Evolutionary conservation across 2,113 vertebrate species (phyloP).

Genomic region (Hippocampus zosterae): DNA sequence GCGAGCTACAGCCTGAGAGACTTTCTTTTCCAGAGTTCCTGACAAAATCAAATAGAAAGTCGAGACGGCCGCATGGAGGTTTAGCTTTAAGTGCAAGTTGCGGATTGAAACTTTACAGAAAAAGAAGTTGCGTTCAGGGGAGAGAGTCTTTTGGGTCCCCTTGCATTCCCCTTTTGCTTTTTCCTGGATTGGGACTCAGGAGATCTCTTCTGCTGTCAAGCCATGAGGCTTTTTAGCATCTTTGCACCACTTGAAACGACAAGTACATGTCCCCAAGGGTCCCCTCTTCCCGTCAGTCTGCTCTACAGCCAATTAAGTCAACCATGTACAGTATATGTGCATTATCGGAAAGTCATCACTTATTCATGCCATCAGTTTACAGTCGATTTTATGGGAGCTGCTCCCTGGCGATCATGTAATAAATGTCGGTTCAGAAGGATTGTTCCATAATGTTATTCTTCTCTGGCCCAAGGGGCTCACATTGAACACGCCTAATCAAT

Average conservation of each 20-base stretch:
- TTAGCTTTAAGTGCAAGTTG: conserved; percentile 2
- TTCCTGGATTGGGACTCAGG: conserved; percentile 30
- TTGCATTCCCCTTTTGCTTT: conserved; percentile 10
- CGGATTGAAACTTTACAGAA: conserved; percentile 8
- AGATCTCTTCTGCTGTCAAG: conserved; percentile 37
- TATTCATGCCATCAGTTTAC: conserved; percentile 35
- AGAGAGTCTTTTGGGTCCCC: conserved; percentile 9
- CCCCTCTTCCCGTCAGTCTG: conserved; percentile 22
- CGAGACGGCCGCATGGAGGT: neutral
- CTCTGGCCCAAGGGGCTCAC: conserved; percentile 19
- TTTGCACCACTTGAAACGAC: conserved; percentile 44
- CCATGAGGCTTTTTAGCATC: conserved; percentile 35
- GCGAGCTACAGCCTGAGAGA: neutral
- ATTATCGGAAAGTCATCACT: conserved; percentile 25
- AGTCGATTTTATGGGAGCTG: conserved; percentile 14
- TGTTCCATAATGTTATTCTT: conserved; percentile 22
- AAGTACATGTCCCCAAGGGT: conserved; percentile 11
- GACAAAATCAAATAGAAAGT: conserved; percentile 1
- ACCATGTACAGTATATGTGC: conserved; percentile 20
- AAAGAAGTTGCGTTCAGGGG: conserved; percentile 10
- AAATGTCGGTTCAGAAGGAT: conserved; percentile 16
- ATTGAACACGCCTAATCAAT: conserved; percentile 29
- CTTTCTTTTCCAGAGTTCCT: conserved; percentile 4
- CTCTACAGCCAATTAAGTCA: conserved; percentile 33
- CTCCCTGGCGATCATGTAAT: neutral